Percentiles rank a stretch among this genome's conserved stretches.
These are phyloP conservation scores for Ranitomeya imitator DNA, from an alignment of 2,113 vertebrate species.

Conservation along the genomic window DNA sequence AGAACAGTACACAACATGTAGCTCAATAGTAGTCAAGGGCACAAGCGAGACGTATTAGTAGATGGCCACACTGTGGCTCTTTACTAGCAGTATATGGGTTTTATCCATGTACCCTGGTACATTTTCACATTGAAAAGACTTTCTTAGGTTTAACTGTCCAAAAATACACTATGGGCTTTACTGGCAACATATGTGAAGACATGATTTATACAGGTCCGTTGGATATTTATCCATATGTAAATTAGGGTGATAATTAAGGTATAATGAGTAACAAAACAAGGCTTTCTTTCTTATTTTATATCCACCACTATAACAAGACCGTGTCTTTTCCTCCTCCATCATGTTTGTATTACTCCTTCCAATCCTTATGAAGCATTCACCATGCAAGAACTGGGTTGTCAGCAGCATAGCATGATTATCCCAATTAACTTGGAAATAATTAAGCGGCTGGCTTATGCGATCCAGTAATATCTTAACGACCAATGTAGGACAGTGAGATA, in stretches of 20 bases:
- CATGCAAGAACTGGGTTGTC: constrained; percentile 52
- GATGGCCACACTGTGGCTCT: too few relatives aligned
- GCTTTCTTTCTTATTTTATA: neutral
- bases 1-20: too few relatives aligned
- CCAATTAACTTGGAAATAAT: constrained; percentile 58
- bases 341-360: neutral
- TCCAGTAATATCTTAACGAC: constrained; percentile 54
- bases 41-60: too few relatives aligned
- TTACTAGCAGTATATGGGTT: too few relatives aligned
- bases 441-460: constrained; percentile 50
- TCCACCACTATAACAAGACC: neutral
- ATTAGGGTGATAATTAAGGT: neutral
- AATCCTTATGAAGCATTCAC: constrained; percentile 28
- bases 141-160: too few relatives aligned
- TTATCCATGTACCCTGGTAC: too few relatives aligned
- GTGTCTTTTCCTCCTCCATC: neutral
- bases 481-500: constrained; percentile 51
- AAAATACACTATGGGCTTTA: neutral
- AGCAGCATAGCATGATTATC: constrained; percentile 53
- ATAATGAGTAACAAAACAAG: neutral
- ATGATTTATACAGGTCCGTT: neutral
- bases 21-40: too few relatives aligned
- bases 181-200: neutral
- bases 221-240: neutral
- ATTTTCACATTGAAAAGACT: too few relatives aligned